Base-by-base conservation (phyloP, 2,113 vertebrate genomes). In the Australoheros scitulus region DNA sequence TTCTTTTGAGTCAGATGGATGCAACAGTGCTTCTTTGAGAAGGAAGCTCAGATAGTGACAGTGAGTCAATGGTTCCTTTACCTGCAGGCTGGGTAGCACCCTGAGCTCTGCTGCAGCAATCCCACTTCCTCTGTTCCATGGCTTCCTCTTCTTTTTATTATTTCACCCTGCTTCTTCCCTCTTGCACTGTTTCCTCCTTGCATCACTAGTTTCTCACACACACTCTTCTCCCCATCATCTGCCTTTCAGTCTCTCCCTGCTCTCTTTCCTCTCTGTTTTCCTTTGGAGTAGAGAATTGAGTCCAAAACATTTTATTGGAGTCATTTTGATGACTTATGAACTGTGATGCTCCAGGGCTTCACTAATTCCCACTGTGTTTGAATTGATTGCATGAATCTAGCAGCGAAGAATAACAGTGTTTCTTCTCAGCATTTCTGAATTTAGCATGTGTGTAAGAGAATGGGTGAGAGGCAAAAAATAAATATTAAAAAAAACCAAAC, bases 311-410 rank as follows among this genome's bases (percentile, higher is more conserved):
- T 87, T 52, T 75, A 76, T 47, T 55, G 61, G 57, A 87, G 61
- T 76, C 57, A 78, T 90, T 90, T 76, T 83, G 75, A 88, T 79
- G 80, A 90, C 83, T 83, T 85, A 65, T 86, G 52, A 88, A 81
- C 79, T 11, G 63, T 63, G 38, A 76, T 80, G 79, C 90, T 82
- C 70, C 11, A 6, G 77, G 86, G 80, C 75, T 32, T 72, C 64
- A 56, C 84, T 80, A 80, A 88, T 81, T 88, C 89, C 88, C 65
- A 79, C 77, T 56, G 87, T 68, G 72, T 82, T 79, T 77, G 85
- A 92, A 90, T 59, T 86, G 86, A 88, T 64, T 86, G 78, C 83
- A 88, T 89, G 83, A 89, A 92, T 87, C 84, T 64, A 43, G 24
- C 24, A 4, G 56, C 63, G 22, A 64, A 6, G 61, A 83, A 78